Conservation (phyloP, 2,888 invertebrate genomes). For the Orthosia incerta region DNA sequence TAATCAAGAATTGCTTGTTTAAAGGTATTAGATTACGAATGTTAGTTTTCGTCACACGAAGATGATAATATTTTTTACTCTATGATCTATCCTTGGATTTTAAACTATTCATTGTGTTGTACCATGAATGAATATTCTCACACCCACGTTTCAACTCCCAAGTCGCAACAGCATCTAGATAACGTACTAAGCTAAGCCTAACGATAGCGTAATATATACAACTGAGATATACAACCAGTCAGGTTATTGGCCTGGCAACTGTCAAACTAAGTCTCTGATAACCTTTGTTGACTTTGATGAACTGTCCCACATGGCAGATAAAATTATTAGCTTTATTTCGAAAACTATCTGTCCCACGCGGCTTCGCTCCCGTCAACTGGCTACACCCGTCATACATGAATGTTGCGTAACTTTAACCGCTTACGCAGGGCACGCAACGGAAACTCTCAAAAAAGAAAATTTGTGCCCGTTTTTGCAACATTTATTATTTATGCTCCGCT, state of each 20-base stretch:
- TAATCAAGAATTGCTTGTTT: too few species aligned
- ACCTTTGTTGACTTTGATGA: constrained; percentile 12
- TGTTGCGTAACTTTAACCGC: too few species aligned
- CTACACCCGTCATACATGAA: too few species aligned
- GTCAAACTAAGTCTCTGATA: constrained; percentile 17
- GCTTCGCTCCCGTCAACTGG: too few species aligned
- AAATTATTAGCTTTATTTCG: neutral
- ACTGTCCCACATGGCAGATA: neutral
- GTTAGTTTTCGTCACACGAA: too few species aligned
- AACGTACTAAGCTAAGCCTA: constrained; percentile 16
- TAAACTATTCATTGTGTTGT: constrained; percentile 5
- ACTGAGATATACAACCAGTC: neutral
- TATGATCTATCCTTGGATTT: neutral
- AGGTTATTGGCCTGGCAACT: constrained; percentile 25
- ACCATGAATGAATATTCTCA: constrained; percentile 18
- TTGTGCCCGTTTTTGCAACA: too few species aligned
- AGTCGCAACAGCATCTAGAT: neutral
- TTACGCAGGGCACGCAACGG: too few species aligned
- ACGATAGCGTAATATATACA: neutral
- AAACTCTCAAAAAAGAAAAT: too few species aligned
- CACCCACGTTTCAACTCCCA: neutral
- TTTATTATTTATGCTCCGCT: too few species aligned
- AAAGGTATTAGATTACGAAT: too few species aligned
- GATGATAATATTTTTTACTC: neutral
- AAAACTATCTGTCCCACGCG: too few species aligned